Percentiles rank a stretch among this genome's conserved stretches.
These are phyloP conservation scores for Phoeniculus purpureus DNA, from an alignment of 2,797 vertebrate genomes.

Conservation along the genomic window DNA sequence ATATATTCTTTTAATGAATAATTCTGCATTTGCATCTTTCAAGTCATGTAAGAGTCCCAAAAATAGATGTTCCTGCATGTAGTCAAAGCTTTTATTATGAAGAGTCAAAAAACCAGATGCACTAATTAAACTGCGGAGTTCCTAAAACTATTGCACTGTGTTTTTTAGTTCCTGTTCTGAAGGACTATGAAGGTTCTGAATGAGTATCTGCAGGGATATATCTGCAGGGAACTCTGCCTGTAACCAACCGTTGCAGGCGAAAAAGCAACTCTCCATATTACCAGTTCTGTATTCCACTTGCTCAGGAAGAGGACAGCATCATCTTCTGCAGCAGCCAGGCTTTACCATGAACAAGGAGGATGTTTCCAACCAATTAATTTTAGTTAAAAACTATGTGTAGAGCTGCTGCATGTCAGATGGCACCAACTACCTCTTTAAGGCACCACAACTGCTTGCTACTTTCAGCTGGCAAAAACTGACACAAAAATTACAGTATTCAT, in stretches of 20 bases:
- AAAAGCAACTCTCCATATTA: not conserved
- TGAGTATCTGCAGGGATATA: not conserved
- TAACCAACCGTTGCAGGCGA: not conserved
- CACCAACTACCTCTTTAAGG: not conserved
- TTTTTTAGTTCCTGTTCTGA: not conserved
- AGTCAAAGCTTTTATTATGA: not conserved
- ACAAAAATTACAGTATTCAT: not conserved
- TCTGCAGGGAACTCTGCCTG: not conserved
- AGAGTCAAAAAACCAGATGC: not conserved
- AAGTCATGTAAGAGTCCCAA: not conserved
- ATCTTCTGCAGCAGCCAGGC: not conserved
- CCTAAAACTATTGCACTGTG: not conserved
- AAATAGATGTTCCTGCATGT: not conserved
- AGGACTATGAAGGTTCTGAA: not conserved
- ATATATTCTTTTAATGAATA: constrained; percentile 1
- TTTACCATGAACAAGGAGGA: not conserved
- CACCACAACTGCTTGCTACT: not conserved
- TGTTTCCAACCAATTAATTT: not conserved
- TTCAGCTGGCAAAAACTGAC: not conserved
- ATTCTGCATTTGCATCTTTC: not conserved
- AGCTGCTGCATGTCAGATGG: not conserved
- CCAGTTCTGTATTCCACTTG: not conserved
- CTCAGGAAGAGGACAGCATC: not conserved
- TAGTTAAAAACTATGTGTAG: not conserved
- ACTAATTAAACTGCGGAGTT: not conserved